These are phyloP conservation scores for Cyphomyrus plagiostoma DNA, from an alignment of 2,113 vertebrate species.

Conservation along the genomic window DNA sequence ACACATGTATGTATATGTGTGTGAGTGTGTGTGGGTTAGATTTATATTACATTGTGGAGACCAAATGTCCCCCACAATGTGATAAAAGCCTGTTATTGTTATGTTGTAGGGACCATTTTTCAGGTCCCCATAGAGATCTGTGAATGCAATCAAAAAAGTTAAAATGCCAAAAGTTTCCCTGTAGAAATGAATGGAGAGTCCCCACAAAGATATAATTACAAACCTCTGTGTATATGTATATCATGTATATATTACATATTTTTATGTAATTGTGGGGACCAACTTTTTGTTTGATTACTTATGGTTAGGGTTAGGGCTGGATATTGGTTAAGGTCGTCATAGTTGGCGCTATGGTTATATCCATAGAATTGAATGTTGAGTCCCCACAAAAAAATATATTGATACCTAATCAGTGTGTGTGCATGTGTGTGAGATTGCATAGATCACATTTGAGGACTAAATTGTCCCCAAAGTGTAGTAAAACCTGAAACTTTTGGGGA, in stretches of 20 bases:
- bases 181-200: too few relatives aligned
- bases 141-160: background rate
- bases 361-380: constrained; percentile 3
- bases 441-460: too few relatives aligned
- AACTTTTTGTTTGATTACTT: background rate
- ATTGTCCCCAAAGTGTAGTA: too few relatives aligned
- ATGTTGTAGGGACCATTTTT: background rate
- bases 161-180: background rate
- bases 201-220: too few relatives aligned
- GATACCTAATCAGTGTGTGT: background rate
- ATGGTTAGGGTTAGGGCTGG: background rate
- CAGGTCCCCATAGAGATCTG: background rate
- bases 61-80: background rate
- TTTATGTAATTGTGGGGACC: too few relatives aligned
- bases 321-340: background rate
- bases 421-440: too few relatives aligned
- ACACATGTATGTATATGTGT: background rate
- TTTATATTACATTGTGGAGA: background rate
- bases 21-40: constrained; percentile 1
- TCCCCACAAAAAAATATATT: background rate
- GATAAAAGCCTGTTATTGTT: background rate
- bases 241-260: too few relatives aligned
- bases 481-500: too few relatives aligned
- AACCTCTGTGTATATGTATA: background rate
- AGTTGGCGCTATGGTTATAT: background rate